A percentile compares a stretch with the other conserved stretches of the same genome.
phyloP scores from a whole-genome alignment of 2,888 invertebrate species.

The Syrista parreyssii region DNA sequence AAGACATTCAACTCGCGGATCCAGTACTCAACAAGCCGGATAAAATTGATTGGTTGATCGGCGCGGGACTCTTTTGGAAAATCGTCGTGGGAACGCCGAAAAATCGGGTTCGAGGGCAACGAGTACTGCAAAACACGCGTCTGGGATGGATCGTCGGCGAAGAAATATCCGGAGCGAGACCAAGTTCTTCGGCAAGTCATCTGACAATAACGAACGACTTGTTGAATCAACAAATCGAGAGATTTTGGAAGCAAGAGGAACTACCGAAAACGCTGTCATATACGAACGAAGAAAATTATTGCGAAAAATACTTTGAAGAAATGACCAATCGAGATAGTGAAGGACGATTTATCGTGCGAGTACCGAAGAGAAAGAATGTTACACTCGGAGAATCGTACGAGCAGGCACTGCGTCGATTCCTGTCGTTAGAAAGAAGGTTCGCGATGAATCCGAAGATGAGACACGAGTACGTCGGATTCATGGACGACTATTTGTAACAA shows the following conservation, averaged over 20 bases:
- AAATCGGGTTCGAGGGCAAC: conserved; percentile 10
- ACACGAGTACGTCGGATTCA: conserved; percentile 28
- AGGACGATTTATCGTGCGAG: conserved; percentile 29
- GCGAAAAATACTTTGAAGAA: conserved; percentile 32
- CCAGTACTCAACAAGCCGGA: conserved; percentile 18
- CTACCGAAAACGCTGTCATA: conserved; percentile 4
- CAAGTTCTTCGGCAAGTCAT: not conserved
- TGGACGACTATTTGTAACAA: conserved; percentile 34
- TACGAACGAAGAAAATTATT: conserved; percentile 30
- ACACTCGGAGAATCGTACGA: conserved; percentile 32
- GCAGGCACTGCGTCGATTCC: conserved; percentile 30
- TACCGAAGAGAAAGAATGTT: conserved; percentile 24
- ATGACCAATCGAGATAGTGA: conserved; percentile 22
- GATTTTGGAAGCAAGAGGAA: conserved; percentile 41
- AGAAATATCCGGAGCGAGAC: conserved; percentile 1
- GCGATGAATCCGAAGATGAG: conserved; percentile 14
- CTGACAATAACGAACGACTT: conserved; percentile 10
- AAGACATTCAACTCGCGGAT: conserved; percentile 16
- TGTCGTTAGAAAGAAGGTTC: conserved; percentile 32
- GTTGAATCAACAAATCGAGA: conserved; percentile 25
- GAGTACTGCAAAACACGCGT: conserved; percentile 15
- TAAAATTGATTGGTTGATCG: conserved; percentile 16
- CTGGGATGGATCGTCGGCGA: conserved; percentile 23
- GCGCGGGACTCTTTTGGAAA: conserved; percentile 20
- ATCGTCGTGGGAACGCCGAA: conserved; percentile 11